Percentiles rank a stretch among this genome's conserved stretches.
Evolutionary conservation across 1,140 invertebrate genomes (phyloP).

Genomic region (Temnothorax nylanderi): DNA sequence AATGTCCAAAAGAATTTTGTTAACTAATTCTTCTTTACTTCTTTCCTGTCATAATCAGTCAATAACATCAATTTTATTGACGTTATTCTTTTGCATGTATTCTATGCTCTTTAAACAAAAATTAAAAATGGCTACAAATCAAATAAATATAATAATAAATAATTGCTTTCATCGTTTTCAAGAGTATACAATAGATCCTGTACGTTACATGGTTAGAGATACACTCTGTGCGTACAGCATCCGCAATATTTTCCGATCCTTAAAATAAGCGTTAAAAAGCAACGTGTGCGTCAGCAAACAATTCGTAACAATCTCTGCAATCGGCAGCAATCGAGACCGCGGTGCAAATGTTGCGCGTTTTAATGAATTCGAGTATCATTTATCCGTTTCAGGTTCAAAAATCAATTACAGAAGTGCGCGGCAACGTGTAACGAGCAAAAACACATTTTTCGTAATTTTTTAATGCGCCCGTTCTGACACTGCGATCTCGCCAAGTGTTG

Average conservation of each 20-base stretch:
- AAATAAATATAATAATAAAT: slow-evolving; percentile 63
- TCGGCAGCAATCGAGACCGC: slow-evolving; percentile 49
- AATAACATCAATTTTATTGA: slow-evolving; percentile 40
- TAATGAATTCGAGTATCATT: slow-evolving; percentile 62
- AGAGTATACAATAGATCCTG: slow-evolving; percentile 31
- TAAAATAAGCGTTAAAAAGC: slow-evolving; percentile 54
- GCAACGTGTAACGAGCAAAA: slow-evolving; percentile 55
- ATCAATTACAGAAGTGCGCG: slow-evolving; percentile 52
- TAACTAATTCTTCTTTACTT: slow-evolving; percentile 5
- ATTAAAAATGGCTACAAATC: slow-evolving; percentile 43
- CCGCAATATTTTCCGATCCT: slow-evolving; percentile 53
- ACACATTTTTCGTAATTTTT: slow-evolving; percentile 60
- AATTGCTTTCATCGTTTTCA: slow-evolving; percentile 51
- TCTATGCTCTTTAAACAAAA: slow-evolving; percentile 51
- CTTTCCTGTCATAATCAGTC: slow-evolving; percentile 8
- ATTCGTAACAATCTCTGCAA: slow-evolving; percentile 58
- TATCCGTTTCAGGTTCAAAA: slow-evolving; percentile 56
- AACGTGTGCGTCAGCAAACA: slow-evolving; percentile 46
- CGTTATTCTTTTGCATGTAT: slow-evolving; percentile 1
- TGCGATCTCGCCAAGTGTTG: slow-evolving; percentile 51
- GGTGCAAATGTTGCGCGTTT: slow-evolving; percentile 53
- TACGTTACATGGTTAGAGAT: slow-evolving; percentile 27
- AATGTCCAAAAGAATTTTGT: slow-evolving; percentile 11
- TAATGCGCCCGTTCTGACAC: slow-evolving; percentile 42
- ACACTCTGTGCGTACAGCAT: slow-evolving; percentile 1